A percentile compares a stretch with the other conserved stretches of the same genome.
Conservation (phyloP, 2,888 invertebrate species). For the Noctua fimbriata region DNA sequence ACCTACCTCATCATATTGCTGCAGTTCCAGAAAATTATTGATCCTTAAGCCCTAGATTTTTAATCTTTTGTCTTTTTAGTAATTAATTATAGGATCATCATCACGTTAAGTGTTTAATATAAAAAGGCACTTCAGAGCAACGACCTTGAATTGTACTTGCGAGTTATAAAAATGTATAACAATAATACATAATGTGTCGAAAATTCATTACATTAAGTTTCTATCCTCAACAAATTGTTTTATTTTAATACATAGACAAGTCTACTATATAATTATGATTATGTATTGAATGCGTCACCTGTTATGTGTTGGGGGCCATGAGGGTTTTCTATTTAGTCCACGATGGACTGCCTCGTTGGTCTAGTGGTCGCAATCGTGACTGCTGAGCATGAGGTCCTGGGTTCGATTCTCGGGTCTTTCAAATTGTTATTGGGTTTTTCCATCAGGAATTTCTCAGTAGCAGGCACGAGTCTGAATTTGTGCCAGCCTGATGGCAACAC, state of each 20-base stretch:
- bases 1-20: slow-evolving; percentile 84
- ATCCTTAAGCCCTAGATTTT: background rate
- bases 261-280: background rate
- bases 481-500: no score
- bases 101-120: background rate
- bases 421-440: no score
- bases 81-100: background rate
- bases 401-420: no score
- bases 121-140: background rate
- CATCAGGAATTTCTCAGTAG: no score
- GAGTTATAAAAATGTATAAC: background rate
- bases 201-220: slow-evolving; percentile 5
- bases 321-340: background rate
- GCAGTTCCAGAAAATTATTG: slow-evolving; percentile 82
- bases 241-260: background rate
- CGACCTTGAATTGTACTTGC: background rate
- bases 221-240: background rate
- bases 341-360: no score
- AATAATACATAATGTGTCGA: background rate
- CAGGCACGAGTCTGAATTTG: no score
- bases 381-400: no score
- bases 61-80: background rate
- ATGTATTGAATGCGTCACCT: background rate
- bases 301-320: background rate
- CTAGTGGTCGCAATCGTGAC: no score